Base-by-base conservation (phyloP, 2,888 invertebrate species). In the Nymphalis urticae region DNA sequence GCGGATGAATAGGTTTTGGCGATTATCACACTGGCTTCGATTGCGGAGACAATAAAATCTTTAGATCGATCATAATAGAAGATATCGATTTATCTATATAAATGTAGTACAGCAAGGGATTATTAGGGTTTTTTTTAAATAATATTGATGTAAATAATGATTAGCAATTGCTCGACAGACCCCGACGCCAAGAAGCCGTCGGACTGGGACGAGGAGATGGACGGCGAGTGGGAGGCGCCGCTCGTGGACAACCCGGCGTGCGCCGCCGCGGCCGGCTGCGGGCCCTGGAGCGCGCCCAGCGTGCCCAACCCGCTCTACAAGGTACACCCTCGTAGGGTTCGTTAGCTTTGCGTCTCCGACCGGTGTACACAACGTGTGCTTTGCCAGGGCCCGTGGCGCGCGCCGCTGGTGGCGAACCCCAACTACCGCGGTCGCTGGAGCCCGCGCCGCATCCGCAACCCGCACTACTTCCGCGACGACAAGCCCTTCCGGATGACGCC, bases 151-250 rank as follows among this genome's bases (percentile, higher is more conserved):
- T 42, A 42, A 36, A 36, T 36, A 36, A 36, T 5, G 36, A 5
- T 6, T 8, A 36, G 9, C 2, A 36, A 42, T 42, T 10, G 10
- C 16, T 13, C 16, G 1, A 1, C 68, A 93, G 99, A 99, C 90
- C 96, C 97, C 0, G 94, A 95, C 60, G 97, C 98, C 0, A 90
- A 93, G 66, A 98, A 97, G 87, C 99, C 99, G 0, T 95, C 94
- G 0, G 99, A 99, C 88, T 99, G 99, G 98, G 99, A 99, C 87
- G 95, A 96, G 21, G 98, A 99, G 75, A 99, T 99, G 96, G 99
- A 99, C 89, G 99, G 99, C 1, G 97, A 97, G 82, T 99, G 99
- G 99, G 99, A 99, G 87, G 96, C 99, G 6, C 98, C 99, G 0
- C 93, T 97, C 66, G 95, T 99, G 47, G 96, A 96, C 79, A 99